Conservation (phyloP, 2,888 invertebrate genomes). For the Punctoribates punctum region DNA sequence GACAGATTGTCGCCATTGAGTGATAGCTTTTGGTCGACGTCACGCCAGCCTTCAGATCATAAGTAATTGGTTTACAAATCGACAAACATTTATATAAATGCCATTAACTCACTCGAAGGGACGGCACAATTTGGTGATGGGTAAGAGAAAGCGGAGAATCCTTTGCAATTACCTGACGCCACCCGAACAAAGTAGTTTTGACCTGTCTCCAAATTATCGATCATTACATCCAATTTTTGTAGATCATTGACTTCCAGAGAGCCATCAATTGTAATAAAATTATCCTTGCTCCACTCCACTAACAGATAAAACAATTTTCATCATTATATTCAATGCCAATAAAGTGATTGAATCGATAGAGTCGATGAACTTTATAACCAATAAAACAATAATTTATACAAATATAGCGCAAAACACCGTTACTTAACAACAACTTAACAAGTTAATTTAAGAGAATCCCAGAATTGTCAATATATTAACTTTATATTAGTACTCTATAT, state of each 20-base stretch:
- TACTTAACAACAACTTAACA: no score
- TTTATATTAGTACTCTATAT: no score
- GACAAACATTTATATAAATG: neutral
- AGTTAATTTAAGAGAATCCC: no score
- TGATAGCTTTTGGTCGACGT: constrained; percentile 68
- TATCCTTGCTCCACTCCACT: constrained; percentile 92
- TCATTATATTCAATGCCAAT: no score
- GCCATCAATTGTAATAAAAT: constrained; percentile 76
- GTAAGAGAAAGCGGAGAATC: constrained; percentile 72
- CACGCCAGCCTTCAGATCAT: constrained; percentile 70
- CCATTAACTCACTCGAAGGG: constrained; percentile 72
- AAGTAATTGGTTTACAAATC: constrained; percentile 38
- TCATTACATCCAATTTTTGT: constrained; percentile 61
- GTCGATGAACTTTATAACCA: no score
- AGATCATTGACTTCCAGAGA: constrained; percentile 70
- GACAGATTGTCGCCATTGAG: constrained; percentile 53
- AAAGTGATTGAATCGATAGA: no score
- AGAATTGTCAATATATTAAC: no score
- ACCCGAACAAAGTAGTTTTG: constrained; percentile 83
- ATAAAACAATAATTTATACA: no score
- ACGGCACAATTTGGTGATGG: constrained; percentile 79
- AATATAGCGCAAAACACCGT: no score
- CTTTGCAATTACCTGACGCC: constrained; percentile 87
- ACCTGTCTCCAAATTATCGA: constrained; percentile 76
- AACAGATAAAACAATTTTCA: neutral